Conservation (phyloP, 2,888 invertebrate genomes). For the Polylopha cassiicola region DNA sequence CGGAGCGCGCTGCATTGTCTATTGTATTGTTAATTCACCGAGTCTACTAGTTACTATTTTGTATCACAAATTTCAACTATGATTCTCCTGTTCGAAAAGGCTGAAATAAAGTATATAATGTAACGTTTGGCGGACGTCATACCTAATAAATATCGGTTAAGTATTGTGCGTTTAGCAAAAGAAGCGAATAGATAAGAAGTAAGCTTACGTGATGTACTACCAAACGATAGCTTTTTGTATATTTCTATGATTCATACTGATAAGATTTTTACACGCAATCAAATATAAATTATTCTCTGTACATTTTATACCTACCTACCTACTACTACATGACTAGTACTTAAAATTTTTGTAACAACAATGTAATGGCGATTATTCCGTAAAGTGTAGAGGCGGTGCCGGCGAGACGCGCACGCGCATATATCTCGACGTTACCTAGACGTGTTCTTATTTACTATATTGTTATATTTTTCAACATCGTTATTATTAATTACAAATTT, state of each 20-base stretch:
- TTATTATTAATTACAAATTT: constrained; percentile 20
- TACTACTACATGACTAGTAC: constrained; percentile 39
- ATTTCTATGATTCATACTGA: constrained; percentile 64
- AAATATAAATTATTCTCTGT: constrained; percentile 56
- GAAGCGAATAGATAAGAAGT: constrained; percentile 31
- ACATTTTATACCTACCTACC: constrained; percentile 64
- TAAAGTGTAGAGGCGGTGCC: constrained; percentile 9
- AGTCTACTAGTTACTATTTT: constrained; percentile 70
- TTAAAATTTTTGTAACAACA: constrained; percentile 27
- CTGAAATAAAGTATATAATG: constrained; percentile 69
- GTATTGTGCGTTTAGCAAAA: constrained; percentile 31
- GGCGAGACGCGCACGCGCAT: constrained; percentile 11
- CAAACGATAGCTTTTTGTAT: constrained; percentile 70
- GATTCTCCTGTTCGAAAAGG: constrained; percentile 76
- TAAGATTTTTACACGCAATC: constrained; percentile 65
- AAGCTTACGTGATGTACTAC: constrained; percentile 55
- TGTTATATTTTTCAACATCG: constrained; percentile 20
- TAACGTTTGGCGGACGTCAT: constrained; percentile 65
- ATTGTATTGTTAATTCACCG: constrained; percentile 64
- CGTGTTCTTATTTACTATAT: constrained; percentile 19
- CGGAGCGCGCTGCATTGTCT: constrained; percentile 30
- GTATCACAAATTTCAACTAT: constrained; percentile 67
- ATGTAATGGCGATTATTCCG: constrained; percentile 12
- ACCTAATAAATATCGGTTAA: constrained; percentile 51
- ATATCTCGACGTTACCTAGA: constrained; percentile 15